A percentile compares a stretch with the other conserved stretches of the same genome.
Evolutionary conservation across 2,888 invertebrate genomes (phyloP).

Genomic region (Hemaris fuciformis): DNA sequence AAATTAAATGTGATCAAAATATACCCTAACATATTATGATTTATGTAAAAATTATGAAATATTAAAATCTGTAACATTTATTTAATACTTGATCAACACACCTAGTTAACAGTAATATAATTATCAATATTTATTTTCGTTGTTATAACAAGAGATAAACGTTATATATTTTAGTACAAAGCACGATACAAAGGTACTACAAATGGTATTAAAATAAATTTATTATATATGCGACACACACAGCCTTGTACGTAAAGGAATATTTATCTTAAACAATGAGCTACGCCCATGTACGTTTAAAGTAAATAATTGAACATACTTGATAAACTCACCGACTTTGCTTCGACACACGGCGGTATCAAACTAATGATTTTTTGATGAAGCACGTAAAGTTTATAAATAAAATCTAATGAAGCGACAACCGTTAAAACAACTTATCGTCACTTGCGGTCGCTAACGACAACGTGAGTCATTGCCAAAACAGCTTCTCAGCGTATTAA

Average conservation of each 20-base stretch:
- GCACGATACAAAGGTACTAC: no score
- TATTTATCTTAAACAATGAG: neutral
- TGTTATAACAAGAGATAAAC: neutral
- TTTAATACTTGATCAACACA: neutral
- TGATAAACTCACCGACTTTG: neutral
- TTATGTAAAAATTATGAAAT: neutral
- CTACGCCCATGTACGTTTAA: constrained; percentile 1
- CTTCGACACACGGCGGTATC: neutral
- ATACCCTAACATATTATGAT: neutral
- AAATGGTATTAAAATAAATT: neutral
- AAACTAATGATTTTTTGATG: neutral
- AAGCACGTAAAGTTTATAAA: constrained; percentile 33
- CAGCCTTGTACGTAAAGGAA: neutral
- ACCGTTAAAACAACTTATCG: constrained; percentile 41
- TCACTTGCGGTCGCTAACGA: constrained; percentile 44
- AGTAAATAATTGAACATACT: neutral
- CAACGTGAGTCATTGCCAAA: constrained; percentile 57
- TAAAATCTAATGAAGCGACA: constrained; percentile 42
- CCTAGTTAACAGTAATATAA: neutral
- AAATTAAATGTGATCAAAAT: neutral
- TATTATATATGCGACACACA: neutral
- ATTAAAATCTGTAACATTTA: neutral
- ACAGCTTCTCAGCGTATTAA: constrained; percentile 39
- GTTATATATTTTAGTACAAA: no score
- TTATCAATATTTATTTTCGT: neutral